Conservation (phyloP, 2,113 vertebrate genomes). For the Elgaria multicarinata region DNA sequence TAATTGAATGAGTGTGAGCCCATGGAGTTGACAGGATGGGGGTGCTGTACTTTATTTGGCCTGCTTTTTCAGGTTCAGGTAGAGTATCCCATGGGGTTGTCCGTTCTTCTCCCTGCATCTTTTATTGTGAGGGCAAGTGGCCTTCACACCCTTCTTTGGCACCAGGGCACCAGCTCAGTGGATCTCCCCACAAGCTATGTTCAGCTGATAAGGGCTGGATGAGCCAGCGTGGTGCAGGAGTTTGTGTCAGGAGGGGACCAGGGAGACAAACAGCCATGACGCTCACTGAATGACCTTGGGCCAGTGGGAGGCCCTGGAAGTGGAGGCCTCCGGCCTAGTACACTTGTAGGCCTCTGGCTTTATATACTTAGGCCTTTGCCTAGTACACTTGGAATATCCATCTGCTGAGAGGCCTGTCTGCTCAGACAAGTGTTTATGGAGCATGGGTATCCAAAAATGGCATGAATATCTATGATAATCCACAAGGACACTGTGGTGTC, state of each 20-base stretch:
- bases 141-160: not conserved
- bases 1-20: not conserved
- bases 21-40: not conserved
- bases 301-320: not conserved
- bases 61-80: not conserved
- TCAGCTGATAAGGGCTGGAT: not conserved
- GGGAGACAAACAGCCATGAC: not conserved
- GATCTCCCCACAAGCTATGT: not conserved
- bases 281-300: not conserved
- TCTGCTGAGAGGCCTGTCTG: not conserved
- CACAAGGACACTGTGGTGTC: not conserved
- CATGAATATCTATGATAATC: no score
- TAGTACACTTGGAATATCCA: not conserved
- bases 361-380: no score
- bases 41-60: not conserved
- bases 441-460: not conserved
- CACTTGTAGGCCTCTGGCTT: not conserved
- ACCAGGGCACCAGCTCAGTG: not conserved
- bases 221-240: not conserved
- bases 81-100: not conserved
- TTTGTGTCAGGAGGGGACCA: not conserved
- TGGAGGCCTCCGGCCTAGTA: not conserved
- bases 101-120: not conserved
- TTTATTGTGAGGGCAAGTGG: not conserved
- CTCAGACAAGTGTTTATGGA: not conserved